Percentiles rank a stretch among this genome's conserved stretches.
Evolutionary conservation across 35 echinoderm and acorn worm genomes (phyloP).

Genomic region (Ophioderma brevispina): DNA sequence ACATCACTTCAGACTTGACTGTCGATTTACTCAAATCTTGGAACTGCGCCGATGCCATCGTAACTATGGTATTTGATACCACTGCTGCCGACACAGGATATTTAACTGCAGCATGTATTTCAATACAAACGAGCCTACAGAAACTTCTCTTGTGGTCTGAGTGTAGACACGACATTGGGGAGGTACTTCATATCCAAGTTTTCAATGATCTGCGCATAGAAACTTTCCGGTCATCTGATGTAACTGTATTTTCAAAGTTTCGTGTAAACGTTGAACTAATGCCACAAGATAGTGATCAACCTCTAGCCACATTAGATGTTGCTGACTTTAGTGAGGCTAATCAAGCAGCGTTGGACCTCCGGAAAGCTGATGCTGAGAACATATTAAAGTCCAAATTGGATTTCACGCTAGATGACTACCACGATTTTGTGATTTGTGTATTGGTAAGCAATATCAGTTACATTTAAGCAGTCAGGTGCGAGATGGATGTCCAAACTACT

Average conservation of each 20-base stretch:
- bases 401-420: background rate
- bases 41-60: background rate
- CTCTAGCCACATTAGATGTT: background rate
- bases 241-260: background rate
- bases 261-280: background rate
- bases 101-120: background rate
- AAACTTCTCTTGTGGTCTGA: background rate
- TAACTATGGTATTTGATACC: background rate
- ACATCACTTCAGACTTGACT: background rate
- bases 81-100: background rate
- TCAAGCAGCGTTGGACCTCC: background rate
- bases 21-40: background rate
- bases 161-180: background rate
- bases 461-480: too few relatives aligned
- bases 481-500: too few relatives aligned
- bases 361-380: background rate
- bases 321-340: background rate
- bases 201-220: background rate
- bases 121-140: background rate
- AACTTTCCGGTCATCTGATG: background rate
- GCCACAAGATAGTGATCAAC: background rate
- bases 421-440: background rate
- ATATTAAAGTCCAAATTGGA: background rate
- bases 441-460: too few relatives aligned
- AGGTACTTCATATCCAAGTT: background rate